A percentile compares a stretch with the other conserved stretches of the same genome.
Evolutionary conservation across 92 coral and sea anemone species (phyloP).

Genomic region (Palythoa caribaeorum): DNA sequence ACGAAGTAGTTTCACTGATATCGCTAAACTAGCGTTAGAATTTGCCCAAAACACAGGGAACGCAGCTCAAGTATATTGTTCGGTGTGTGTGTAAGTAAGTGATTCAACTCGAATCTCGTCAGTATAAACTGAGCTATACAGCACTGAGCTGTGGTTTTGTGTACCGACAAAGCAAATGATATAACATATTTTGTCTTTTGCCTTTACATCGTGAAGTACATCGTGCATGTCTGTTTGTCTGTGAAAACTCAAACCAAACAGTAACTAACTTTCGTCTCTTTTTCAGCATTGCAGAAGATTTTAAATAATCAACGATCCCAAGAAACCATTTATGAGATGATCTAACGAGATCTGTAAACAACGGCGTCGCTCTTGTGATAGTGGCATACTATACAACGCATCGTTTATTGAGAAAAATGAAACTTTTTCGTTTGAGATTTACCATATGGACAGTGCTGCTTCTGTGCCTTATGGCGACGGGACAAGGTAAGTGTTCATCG

Average conservation of each 20-base stretch:
- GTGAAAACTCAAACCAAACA: not conserved
- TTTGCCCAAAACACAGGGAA: not conserved
- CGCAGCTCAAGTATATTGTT: not conserved
- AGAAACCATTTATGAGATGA: not conserved
- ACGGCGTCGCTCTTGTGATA: not conserved
- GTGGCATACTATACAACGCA: not conserved
- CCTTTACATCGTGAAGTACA: not conserved
- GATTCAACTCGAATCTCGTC: not conserved
- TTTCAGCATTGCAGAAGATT: conserved; percentile 25
- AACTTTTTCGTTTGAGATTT: not conserved
- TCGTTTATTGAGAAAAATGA: conserved; percentile 7
- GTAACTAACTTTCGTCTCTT: conserved; percentile 24
- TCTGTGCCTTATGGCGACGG: not conserved
- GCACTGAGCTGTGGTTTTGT: not conserved
- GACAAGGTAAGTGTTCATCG: not conserved
- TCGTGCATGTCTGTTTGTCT: not conserved
- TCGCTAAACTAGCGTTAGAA: not conserved
- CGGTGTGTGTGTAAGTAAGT: not conserved
- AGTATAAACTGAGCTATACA: not conserved
- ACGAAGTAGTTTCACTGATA: not conserved
- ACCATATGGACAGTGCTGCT: not conserved
- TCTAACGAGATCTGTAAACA: not conserved
- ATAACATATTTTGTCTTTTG: not conserved
- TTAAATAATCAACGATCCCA: not conserved
- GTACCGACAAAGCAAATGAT: not conserved